Evolutionary conservation across 2,888 invertebrate genomes (phyloP), one percentile per base, ranked within the genome.

Genomic region (Himalopsyche japonica): DNA sequence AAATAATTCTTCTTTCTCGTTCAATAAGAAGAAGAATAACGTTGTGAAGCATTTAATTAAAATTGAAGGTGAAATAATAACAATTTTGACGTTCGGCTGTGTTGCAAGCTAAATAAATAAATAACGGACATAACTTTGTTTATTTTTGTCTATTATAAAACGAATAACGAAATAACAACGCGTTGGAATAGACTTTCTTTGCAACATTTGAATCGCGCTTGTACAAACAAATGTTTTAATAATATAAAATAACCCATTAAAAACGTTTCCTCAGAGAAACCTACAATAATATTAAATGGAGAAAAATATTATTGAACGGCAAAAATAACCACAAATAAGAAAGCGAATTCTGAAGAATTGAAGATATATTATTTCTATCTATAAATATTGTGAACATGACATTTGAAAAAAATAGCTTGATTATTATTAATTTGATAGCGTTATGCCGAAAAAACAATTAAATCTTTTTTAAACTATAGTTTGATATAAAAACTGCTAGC

Each of bases 1-100:
- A 81, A 32, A 32, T 57, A 70, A 81, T 81, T 81, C 64, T 81
- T 81, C 81, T 57, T 32, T 81, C 70, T 20, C 64, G 32, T 81
- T 76, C 70, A 81, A 81, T 76, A 24, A 20, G 57, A 57, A 20
- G 24, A 57, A 57, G n/a, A 57, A 57, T 20, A 57, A 7, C 24
- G 10, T 20, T 57, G 20, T 57, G 57, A 57, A 20, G 24, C 57
- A 57, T 57, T 57, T 57, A 57, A 57, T 80, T 49, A 80, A 49
- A 80, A 48, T 27, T 57, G 80, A 48, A 80, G 80, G 80, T 48
- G 80, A 80, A 57, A 57, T 24, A 57, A 57, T 10, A 57, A 57
- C 57, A 57, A 20, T 57, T 57, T 20, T 8, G 57, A n/a, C 24
- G 57, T 57, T 20, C 57, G n/a, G 20, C 57, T 6, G 57, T 57